phyloP scores from a whole-genome alignment of 2,797 vertebrate species.

The Triplophysa bombifrons region DNA sequence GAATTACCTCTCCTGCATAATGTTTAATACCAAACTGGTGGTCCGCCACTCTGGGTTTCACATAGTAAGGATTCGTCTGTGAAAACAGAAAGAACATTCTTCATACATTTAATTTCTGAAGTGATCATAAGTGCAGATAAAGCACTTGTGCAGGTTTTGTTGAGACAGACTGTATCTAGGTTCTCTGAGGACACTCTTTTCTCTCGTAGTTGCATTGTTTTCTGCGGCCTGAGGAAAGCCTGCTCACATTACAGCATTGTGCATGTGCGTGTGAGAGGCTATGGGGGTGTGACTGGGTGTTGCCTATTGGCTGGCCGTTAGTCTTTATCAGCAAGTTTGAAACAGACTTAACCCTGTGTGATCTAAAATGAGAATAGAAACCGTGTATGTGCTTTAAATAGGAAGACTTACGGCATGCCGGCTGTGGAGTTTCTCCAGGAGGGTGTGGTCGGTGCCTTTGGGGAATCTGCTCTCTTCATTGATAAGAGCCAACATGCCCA shows the following conservation, averaged over 20 bases:
- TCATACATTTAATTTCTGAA: not conserved
- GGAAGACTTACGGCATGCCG: slow-evolving; percentile 83
- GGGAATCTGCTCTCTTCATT: slow-evolving; percentile 94
- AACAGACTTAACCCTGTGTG: slow-evolving; percentile 40
- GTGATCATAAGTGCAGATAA: slow-evolving; percentile 14
- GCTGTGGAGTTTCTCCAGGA: slow-evolving; percentile 91
- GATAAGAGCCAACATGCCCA: slow-evolving; percentile 91
- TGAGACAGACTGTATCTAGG: slow-evolving; percentile 53
- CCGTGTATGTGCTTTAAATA: slow-evolving; percentile 17
- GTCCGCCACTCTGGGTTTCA: slow-evolving; percentile 90
- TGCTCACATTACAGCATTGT: slow-evolving; percentile 71
- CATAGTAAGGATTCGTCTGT: slow-evolving; percentile 88
- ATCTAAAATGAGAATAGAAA: slow-evolving; percentile 14
- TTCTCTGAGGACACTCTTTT: slow-evolving; percentile 64
- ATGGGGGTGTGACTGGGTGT: slow-evolving; percentile 46
- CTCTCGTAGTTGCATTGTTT: slow-evolving; percentile 58
- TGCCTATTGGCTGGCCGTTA: slow-evolving; percentile 22
- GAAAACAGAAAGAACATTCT: slow-evolving; percentile 49
- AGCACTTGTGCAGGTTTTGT: slow-evolving; percentile 50
- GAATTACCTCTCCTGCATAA: slow-evolving; percentile 90
- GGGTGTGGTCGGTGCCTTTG: slow-evolving; percentile 92
- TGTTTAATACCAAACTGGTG: slow-evolving; percentile 94
- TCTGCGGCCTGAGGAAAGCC: slow-evolving; percentile 58
- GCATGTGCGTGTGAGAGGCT: slow-evolving; percentile 52
- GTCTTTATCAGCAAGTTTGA: slow-evolving; percentile 37